Evolutionary conservation across 2,113 vertebrate genomes (phyloP).

Genomic region (Panurus biarmicus): DNA sequence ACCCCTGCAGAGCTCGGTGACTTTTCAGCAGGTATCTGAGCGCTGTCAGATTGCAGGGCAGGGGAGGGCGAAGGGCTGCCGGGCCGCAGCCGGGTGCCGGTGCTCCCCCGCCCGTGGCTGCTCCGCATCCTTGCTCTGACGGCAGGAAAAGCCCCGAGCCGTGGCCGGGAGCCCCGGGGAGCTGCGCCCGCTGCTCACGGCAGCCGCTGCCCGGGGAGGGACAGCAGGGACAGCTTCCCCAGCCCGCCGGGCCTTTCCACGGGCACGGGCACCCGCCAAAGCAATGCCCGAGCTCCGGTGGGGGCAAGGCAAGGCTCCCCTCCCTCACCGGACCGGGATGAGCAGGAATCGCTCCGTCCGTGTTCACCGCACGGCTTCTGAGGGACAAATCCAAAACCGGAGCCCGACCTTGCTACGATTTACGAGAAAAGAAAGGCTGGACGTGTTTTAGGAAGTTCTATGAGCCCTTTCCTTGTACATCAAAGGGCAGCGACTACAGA

Average conservation of each 20-base stretch:
- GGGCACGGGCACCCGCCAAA: neutral
- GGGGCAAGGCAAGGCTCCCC: neutral
- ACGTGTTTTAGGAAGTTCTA: neutral
- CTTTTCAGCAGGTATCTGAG: neutral
- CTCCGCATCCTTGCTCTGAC: accelerated
- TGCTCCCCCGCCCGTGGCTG: accelerated
- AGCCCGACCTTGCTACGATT: neutral
- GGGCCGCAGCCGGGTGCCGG: accelerated
- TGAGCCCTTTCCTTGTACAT: neutral
- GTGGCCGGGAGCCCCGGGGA: accelerated
- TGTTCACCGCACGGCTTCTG: neutral
- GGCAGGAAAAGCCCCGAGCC: neutral
- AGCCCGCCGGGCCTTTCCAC: neutral
- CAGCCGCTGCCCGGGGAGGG: accelerated
- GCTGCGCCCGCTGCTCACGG: neutral
- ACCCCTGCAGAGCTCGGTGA: neutral
- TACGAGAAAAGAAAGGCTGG: neutral
- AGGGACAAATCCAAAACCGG: neutral
- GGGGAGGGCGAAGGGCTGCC: accelerated
- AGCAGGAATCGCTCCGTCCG: neutral
- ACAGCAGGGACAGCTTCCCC: neutral
- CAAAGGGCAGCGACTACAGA: neutral
- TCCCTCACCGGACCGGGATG: neutral
- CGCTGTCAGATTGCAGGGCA: neutral
- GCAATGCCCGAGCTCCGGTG: neutral